phyloP scores from a whole-genome alignment of 2,797 vertebrate genomes.

The Arrhamphus sclerolepis region DNA sequence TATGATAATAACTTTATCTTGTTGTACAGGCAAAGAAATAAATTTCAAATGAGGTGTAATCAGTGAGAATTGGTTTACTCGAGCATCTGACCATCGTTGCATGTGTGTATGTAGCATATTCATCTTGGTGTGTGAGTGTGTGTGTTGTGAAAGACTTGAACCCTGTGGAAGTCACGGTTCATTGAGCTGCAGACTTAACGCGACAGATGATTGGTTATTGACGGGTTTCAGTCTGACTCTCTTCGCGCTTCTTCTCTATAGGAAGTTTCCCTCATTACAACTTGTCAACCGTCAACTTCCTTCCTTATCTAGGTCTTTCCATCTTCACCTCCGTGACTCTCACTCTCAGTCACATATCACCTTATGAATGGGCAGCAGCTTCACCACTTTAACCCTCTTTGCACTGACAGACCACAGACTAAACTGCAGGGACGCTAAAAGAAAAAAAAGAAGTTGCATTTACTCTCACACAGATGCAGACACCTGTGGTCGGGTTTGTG shows the following conservation, averaged over 20 bases:
- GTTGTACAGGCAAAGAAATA: too few relatives aligned
- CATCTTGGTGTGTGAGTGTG: background rate
- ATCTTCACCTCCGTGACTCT: conserved; percentile 47
- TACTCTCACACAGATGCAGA: background rate
- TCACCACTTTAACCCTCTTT: conserved; percentile 43
- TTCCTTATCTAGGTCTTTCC: conserved; percentile 54
- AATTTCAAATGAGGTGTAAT: too few relatives aligned
- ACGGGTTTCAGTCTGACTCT: conserved; percentile 69
- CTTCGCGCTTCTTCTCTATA: conserved; percentile 37
- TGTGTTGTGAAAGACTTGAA: conserved; percentile 34
- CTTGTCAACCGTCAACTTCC: conserved; percentile 71
- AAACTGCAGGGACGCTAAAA: conserved; percentile 25
- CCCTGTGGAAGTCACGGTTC: conserved; percentile 52
- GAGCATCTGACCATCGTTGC: background rate
- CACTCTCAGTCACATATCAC: conserved; percentile 60
- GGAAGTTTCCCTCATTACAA: conserved; percentile 70
- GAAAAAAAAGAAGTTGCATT: conserved; percentile 24
- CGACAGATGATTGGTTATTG: conserved; percentile 53
- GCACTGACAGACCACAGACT: background rate
- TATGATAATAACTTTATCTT: too few relatives aligned
- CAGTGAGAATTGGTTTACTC: too few relatives aligned
- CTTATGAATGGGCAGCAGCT: conserved; percentile 66
- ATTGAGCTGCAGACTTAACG: conserved; percentile 54
- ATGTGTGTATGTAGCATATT: background rate
- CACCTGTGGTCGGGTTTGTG: conserved; percentile 10